Percentiles rank a stretch among this genome's conserved stretches.
These are phyloP conservation scores for Carlito syrichta DNA, from an alignment of 2,113 vertebrate species.

Conservation along the genomic window DNA sequence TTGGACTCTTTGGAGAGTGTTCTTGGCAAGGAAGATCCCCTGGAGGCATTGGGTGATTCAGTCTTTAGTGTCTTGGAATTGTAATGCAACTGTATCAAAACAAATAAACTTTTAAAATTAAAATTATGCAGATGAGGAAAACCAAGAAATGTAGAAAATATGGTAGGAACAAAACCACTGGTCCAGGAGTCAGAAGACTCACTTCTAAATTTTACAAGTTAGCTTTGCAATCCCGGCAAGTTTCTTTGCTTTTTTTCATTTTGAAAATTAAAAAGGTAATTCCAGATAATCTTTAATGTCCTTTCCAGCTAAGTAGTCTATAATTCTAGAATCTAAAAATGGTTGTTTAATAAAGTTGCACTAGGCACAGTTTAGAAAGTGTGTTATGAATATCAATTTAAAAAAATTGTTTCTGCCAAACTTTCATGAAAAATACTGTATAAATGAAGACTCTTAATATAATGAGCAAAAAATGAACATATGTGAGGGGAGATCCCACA, in stretches of 20 bases:
- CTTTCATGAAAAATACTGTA: not conserved
- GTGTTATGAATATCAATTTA: not conserved
- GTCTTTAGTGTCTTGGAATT: constrained; percentile 98
- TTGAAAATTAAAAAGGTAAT: not conserved
- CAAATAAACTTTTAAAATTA: constrained; percentile 48
- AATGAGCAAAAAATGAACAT: not conserved
- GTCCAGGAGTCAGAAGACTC: not conserved
- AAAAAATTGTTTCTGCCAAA: not conserved
- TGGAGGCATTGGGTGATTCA: constrained; percentile 94
- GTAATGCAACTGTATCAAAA: constrained; percentile 93
- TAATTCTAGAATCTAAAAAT: not conserved
- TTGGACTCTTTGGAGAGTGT: constrained; percentile 99
- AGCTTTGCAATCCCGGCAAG: not conserved
- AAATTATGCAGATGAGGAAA: not conserved
- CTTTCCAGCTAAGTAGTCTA: not conserved
- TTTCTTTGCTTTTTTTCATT: not conserved
- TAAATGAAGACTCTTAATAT: not conserved
- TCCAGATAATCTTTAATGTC: not conserved
- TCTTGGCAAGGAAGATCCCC: constrained; percentile 97
- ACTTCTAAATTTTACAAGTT: not conserved
- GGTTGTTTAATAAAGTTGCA: not conserved
- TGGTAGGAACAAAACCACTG: not conserved
- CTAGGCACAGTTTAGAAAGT: not conserved
- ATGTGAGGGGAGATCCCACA: too few species aligned
- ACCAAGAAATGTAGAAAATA: not conserved